phyloP scores from a whole-genome alignment of 1,140 invertebrate genomes.

The Eufriesea mexicana region DNA sequence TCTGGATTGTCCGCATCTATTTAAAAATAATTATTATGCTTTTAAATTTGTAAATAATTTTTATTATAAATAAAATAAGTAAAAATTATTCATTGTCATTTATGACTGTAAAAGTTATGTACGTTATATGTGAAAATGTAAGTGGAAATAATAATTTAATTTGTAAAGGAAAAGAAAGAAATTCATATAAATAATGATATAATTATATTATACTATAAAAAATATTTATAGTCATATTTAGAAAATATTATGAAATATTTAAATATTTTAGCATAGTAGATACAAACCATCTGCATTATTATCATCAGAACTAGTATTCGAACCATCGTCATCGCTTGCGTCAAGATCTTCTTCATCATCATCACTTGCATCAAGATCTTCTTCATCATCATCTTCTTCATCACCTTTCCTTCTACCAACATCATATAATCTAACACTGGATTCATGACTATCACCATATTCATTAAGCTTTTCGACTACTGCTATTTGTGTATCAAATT shows the following conservation, averaged over 20 bases:
- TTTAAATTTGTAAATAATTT: slow-evolving; percentile 3
- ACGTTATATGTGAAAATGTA: too few species aligned
- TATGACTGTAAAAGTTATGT: background rate
- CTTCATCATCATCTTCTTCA: slow-evolving; percentile 89
- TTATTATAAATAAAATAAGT: background rate
- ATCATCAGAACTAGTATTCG: slow-evolving; percentile 82
- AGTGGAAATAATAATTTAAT: too few species aligned
- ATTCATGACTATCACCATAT: slow-evolving; percentile 90
- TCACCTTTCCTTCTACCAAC: slow-evolving; percentile 88
- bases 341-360: slow-evolving; percentile 87
- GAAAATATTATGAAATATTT: slow-evolving; percentile 16
- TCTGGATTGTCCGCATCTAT: slow-evolving; percentile 76
- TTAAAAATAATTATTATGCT: slow-evolving; percentile 18
- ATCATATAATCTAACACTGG: slow-evolving; percentile 91
- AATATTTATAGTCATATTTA: background rate
- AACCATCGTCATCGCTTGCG: slow-evolving; percentile 81
- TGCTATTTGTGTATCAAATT: slow-evolving; percentile 90
- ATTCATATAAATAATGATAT: background rate
- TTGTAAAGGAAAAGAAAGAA: background rate
- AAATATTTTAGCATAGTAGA: slow-evolving; percentile 29
- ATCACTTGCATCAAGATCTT: slow-evolving; percentile 83
- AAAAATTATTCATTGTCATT: background rate
- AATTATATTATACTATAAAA: background rate
- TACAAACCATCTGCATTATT: slow-evolving; percentile 83
- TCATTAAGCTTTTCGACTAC: slow-evolving; percentile 92